Conservation (phyloP, 2,797 vertebrate species). For the Lophotriccus pileatus region DNA sequence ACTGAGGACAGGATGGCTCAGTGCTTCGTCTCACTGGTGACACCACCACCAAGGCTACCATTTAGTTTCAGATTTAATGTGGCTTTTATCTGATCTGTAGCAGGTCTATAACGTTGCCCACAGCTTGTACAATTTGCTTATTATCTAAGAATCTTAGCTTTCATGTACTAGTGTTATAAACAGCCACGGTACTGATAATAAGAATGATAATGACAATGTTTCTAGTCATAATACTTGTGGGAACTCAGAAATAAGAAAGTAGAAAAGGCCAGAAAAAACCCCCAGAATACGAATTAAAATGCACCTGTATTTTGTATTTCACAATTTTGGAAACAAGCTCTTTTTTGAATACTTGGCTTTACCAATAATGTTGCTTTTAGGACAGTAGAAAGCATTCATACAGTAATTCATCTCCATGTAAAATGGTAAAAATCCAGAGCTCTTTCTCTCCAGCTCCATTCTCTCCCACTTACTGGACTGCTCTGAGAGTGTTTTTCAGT, state of each 20-base stretch:
- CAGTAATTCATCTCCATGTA: not conserved
- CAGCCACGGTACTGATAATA: not conserved
- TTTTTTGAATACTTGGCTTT: not conserved
- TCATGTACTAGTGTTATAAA: not conserved
- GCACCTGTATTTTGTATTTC: not conserved
- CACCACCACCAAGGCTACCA: not conserved
- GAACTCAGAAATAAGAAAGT: not conserved
- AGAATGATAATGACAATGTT: not conserved
- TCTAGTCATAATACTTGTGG: not conserved
- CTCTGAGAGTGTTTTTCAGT: not conserved
- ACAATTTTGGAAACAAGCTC: not conserved
- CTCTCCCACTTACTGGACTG: not conserved
- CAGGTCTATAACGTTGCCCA: not conserved
- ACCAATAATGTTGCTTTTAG: not conserved
- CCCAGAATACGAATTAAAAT: not conserved
- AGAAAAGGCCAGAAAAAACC: not conserved
- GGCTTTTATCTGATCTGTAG: slow-evolving; percentile 14
- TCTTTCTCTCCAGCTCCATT: not conserved
- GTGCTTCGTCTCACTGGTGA: not conserved
- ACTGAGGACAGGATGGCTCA: not conserved
- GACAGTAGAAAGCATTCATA: not conserved
- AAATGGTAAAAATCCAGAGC: not conserved
- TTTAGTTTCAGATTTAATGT: not conserved
- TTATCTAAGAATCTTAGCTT: slow-evolving; percentile 31
- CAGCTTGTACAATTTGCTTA: not conserved